Percentiles rank a stretch among this genome's conserved stretches.
Conservation (phyloP, 92 coral and sea anemone genomes). For the Palythoa heliodiscus region DNA sequence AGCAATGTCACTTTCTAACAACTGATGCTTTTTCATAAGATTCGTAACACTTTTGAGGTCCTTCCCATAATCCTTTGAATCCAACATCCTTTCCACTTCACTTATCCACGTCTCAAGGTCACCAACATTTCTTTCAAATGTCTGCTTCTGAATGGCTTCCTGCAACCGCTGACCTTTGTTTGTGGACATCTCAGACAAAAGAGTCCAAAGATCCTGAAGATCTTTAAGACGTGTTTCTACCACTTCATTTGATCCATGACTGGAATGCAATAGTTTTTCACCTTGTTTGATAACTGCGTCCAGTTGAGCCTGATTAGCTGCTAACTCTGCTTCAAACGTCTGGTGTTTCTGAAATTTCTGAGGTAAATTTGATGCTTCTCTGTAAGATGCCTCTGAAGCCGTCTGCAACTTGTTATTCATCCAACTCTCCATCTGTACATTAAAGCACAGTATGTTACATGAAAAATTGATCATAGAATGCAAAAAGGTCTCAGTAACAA, state of each 20-base stretch:
- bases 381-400: constrained; percentile 90
- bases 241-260: constrained; percentile 69
- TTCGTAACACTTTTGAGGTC: constrained; percentile 77
- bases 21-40: constrained; percentile 78
- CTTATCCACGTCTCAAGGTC: constrained; percentile 90
- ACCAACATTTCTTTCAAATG: constrained; percentile 83
- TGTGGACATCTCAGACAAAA: constrained; percentile 69
- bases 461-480: no score
- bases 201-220: constrained; percentile 85
- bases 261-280: constrained; percentile 47
- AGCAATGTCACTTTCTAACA: constrained; percentile 73
- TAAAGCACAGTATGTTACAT: not conserved
- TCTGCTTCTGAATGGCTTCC: constrained; percentile 91
- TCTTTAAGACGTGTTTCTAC: constrained; percentile 79
- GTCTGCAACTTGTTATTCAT: constrained; percentile 87
- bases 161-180: constrained; percentile 82
- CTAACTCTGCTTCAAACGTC: constrained; percentile 89
- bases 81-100: constrained; percentile 64
- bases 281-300: constrained; percentile 75
- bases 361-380: constrained; percentile 85
- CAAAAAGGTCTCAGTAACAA: no score
- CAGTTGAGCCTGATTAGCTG: constrained; percentile 83
- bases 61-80: constrained; percentile 82
- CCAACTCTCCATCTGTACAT: constrained; percentile 87
- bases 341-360: constrained; percentile 92